Evolutionary conservation across 2,113 vertebrate species (phyloP).

Genomic region (Zapornia atra): DNA sequence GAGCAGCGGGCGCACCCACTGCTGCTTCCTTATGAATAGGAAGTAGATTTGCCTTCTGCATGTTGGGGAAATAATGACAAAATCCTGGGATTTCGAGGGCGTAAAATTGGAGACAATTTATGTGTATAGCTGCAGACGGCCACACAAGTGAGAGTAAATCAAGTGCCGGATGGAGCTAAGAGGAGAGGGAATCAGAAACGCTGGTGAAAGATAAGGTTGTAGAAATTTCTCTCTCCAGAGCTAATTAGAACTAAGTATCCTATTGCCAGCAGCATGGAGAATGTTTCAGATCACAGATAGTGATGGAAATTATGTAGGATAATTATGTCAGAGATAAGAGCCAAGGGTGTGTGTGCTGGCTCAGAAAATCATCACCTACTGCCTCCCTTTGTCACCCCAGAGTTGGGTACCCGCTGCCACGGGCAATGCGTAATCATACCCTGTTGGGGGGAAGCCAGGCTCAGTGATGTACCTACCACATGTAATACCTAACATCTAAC

Average conservation of each 20-base stretch:
- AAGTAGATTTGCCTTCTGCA: background rate
- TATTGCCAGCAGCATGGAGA: background rate
- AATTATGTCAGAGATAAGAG: background rate
- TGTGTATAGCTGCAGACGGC: conserved; percentile 5
- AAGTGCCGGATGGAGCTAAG: background rate
- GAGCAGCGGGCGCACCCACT: background rate
- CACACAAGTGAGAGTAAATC: background rate
- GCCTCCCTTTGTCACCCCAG: background rate
- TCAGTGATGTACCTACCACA: background rate
- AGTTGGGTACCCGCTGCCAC: background rate
- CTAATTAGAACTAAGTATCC: background rate
- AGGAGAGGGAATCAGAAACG: background rate
- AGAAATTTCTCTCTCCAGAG: background rate
- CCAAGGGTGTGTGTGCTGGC: background rate
- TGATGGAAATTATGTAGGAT: background rate
- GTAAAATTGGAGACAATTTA: conserved; percentile 40
- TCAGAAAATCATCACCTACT: background rate
- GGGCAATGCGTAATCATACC: background rate
- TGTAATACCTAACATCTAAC: background rate
- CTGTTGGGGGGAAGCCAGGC: background rate
- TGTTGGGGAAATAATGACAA: conserved; percentile 27
- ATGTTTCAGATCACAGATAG: background rate
- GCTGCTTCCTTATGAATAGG: background rate
- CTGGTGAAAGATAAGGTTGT: background rate
- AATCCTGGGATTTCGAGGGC: conserved; percentile 19